A percentile compares a stretch with the other conserved stretches of the same genome.
Conservation (phyloP, 2,797 vertebrate genomes). For the Tenualosa thibaudeaui region DNA sequence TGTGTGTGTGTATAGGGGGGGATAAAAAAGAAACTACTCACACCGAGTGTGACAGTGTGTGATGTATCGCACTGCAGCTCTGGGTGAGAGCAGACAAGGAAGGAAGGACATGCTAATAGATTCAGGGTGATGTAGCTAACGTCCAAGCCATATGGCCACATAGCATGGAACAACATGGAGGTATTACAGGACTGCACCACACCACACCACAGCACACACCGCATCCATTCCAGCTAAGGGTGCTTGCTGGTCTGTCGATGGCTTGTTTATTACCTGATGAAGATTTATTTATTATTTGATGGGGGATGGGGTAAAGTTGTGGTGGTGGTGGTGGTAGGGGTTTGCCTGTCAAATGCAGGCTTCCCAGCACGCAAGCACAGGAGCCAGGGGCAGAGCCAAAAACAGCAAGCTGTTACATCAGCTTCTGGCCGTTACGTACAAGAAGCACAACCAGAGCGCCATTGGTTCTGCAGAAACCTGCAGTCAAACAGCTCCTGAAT, state of each 20-base stretch:
- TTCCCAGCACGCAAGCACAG: not conserved
- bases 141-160: not conserved
- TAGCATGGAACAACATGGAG: not conserved
- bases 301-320: not conserved
- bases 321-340: not conserved
- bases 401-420: not conserved
- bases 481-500: not conserved
- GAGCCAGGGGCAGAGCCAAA: not conserved
- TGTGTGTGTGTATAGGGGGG: not conserved
- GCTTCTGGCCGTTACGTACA: not conserved
- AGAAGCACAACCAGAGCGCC: not conserved
- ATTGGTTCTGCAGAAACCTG: not conserved
- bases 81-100: not conserved
- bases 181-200: not conserved
- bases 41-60: not conserved
- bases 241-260: not conserved
- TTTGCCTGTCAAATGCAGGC: not conserved
- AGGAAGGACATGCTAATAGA: constrained; percentile 14
- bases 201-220: not conserved
- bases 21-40: not conserved
- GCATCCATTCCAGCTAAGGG: not conserved
- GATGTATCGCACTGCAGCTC: not conserved
- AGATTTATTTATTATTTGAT: not conserved
- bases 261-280: not conserved
- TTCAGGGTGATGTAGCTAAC: constrained; percentile 8